Base-by-base conservation (phyloP, 1,140 invertebrate genomes). In the Bursaphelenchus mucronatus region DNA sequence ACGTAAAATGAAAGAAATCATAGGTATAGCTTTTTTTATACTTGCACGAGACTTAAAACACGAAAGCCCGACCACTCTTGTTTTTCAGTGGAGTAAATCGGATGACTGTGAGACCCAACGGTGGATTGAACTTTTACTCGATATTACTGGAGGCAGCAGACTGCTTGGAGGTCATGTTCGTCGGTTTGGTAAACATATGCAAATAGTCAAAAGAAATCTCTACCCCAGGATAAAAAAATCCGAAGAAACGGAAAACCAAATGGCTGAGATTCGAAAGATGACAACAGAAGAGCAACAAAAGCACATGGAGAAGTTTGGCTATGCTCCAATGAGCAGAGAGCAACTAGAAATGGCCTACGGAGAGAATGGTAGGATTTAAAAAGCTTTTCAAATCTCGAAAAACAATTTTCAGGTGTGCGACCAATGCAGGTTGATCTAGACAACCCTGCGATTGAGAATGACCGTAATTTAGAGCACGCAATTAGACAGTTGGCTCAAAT, bases 81-180 rank as follows among this genome's bases (percentile, higher is more conserved):
- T 54, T 54, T 54, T 54, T 30, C 30, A 54, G 52, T n/a, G 41
- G 41, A 59, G 57, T 44, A 59, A 39, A 30, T 59, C 57, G 21
- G 40, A 43, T 50, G 13, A 59, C 57, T 59, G 57, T 50, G 57
- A 59, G 9, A 59, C 57, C 11, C 13, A 44, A 17, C 11, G 45
- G 57, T 59, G 57, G 57, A n/a, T 59, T 13, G 57, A 59, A 6
- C 13, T 59, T 13, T 7, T 59, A 44, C 41, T 59, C 10, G n/a
- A 59, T 17, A 44, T 44, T 39, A 59, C 19, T 50, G 57, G 57
- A 1, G 57, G n/a, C 11, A 19, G 40, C 11, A 39, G 40, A 39
- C 41, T 59, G 46, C 13, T 59, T 8, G 30, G 21, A 1, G 11
- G 19, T 0, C 11, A 44, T n/a, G 45, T 44, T 17, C 11, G 13